Evolutionary conservation across 2,888 invertebrate genomes (phyloP).

Genomic region (Pediacus dermestoides): DNA sequence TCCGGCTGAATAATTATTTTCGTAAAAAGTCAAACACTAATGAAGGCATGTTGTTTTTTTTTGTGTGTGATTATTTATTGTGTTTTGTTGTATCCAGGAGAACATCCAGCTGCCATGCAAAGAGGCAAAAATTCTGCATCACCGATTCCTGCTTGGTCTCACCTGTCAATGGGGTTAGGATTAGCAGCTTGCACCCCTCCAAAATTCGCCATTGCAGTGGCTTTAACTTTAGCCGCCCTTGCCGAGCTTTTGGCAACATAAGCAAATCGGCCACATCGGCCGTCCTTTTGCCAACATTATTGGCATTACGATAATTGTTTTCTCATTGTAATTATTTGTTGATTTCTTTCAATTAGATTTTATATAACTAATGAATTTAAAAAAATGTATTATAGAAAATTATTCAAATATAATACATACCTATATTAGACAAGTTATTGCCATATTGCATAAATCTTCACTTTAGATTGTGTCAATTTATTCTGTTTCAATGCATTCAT

Average conservation of each 20-base stretch:
- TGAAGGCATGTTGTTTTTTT: no score
- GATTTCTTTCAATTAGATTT: constrained; percentile 30
- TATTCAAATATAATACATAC: neutral
- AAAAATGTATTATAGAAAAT: constrained; percentile 20
- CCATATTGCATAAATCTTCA: constrained; percentile 2
- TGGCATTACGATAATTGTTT: constrained; percentile 15
- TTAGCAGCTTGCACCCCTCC: constrained; percentile 50
- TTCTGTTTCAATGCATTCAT: no score
- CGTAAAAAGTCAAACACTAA: no score
- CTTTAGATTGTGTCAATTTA: no score
- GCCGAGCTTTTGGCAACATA: constrained; percentile 47
- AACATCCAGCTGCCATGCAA: constrained; percentile 70
- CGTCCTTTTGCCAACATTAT: constrained; percentile 14
- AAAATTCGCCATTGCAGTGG: constrained; percentile 47
- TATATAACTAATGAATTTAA: constrained; percentile 26
- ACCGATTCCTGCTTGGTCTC: constrained; percentile 53
- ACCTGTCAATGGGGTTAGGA: constrained; percentile 51
- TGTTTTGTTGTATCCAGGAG: no score
- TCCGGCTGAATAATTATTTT: no score
- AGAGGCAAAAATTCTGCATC: constrained; percentile 55
- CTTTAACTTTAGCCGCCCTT: constrained; percentile 45
- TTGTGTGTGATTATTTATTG: no score
- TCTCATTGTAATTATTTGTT: constrained; percentile 15
- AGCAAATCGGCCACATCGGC: constrained; percentile 25
- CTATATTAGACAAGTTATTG: constrained; percentile 11